Base-by-base conservation (phyloP, 2,888 invertebrate species). In the Chrysolina haemoptera region DNA sequence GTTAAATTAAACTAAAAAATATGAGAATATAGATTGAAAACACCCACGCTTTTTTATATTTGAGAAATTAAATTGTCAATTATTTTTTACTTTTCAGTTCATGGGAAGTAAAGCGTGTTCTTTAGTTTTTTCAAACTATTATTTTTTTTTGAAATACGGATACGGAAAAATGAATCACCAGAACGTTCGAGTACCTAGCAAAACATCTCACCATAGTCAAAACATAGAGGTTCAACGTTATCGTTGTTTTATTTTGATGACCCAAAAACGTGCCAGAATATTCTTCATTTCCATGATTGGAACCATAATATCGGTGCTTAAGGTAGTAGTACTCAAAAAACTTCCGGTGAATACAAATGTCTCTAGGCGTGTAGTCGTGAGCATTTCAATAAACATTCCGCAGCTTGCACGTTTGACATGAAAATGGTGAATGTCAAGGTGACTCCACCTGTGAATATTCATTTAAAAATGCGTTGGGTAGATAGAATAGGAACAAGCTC, bases 301-400 rank as follows among this genome's bases (percentile, higher is more conserved):
- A 16, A 48, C 16, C 48, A 48, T 16, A 48, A 48, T n/a, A 48
- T 48, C 48, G 16, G 14, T 16, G 0, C 35, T 35, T 35, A 35
- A 35, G 35, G 35, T n/a, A n/a, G n/a, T n/a, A n/a, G n/a, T 8
- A 35, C 35, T 35, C 35, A 3, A 8, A 35, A 35, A 8, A 48
- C 48, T 48, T 48, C 48, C 48, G 16, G 16, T 16, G 48, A 48
- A 48, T 48, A 48, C n/a, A 48, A 48, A 48, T 48, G 16, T 48
- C 9, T 16, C n/a, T 16, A 16, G n/a, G 48, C 48, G 16, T 16
- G n/a, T 16, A 48, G 9, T 16, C 16, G 48, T 48, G 11, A 9
- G 16, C 16, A 10, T 16, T 48, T 16, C 9, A 48, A 10, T 48
- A 48, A 48, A 48, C 16, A 48, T 16, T 16, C 16, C 48, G 16